Base-by-base conservation (phyloP, 2,113 vertebrate species). In the Zosterops pallidus region DNA sequence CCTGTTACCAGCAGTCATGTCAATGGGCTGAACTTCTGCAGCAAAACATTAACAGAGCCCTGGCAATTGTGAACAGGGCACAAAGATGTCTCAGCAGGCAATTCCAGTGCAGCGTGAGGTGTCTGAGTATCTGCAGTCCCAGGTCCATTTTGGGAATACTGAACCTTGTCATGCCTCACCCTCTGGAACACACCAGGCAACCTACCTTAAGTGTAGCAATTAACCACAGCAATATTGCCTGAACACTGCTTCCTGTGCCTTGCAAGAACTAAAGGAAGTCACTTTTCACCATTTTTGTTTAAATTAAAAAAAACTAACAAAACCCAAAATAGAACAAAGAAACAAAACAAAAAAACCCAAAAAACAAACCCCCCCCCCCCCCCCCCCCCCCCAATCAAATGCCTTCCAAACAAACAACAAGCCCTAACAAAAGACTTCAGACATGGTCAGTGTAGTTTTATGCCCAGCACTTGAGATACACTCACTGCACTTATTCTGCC, bases 91-190 rank as follows among this genome's bases (percentile, higher is more conserved):
- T 62, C 56, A 33, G 84, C 56, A 37, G 1, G 0, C 17, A 23
- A 57, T 29, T 69, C 42, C 6, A 13, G 83, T 4, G 35, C 17
- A 78, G 75, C 1, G 2, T 6, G 62, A 50, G 37, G 47, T 12
- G 50, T 70, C 6, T 0, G 5, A n/a, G 11, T 5, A 46, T 9
- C 20, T 23, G 22, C 72, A 80, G 35, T 4, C 23, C 20, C 63
- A 46, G 28, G 12, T 39, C 52, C 4, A 0, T 13, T 23, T 1
- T 1, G 3, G 15, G 35, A 28, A 29, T 16, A 17, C 47, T 8
- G 7, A 55, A 86, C 67, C 28, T 80, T 46, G 22, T 7, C 4
- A 24, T 1, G 39, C 33, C 28, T 24, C 42, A 35, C 3, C 46
- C 46, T 29, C 31, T 59, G 33, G 33, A 89, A 72, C 44, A 71